Evolutionary conservation across 2,797 vertebrate genomes (phyloP), one percentile per base, ranked within the genome.

Genomic region (Sitta carolinensis): DNA sequence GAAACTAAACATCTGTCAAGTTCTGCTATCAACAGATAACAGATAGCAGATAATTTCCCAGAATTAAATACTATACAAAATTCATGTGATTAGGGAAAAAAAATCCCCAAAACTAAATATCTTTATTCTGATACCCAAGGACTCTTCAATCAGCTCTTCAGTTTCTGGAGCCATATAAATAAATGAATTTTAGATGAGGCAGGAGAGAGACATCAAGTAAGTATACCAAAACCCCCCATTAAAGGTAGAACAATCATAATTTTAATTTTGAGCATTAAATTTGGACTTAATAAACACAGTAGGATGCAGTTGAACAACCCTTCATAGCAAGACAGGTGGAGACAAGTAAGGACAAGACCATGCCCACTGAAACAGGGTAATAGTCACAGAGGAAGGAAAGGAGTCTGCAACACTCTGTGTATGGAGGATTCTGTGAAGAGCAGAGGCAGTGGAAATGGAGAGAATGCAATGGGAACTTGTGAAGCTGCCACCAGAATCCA

Each of bases 31-130:
- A 72, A n/a, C 12, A 63, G 36, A 36, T 36, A 36, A 36, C 36
- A 36, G 36, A 36, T 36, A 36, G 36, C 36, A 36, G 36, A 36
- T 36, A 36, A 18, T 36, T 84, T 22, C 14, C 2, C 32, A 52
- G 32, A 64, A 87, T 18, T 10, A 79, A 62, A 5, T 16, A 36
- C 1, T 23, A 20, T 18, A 67, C 6, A 81, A 72, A 88, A 87
- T 5, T n/a, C 15, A 5, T 9, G 2, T 18, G 9, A 61, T 34
- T 34, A 74, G 38, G 11, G 26, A 36, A 70, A 70, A 73, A 47
- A 58, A 67, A 13, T 0, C 1, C 3, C 16, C 22, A 57, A 58
- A 62, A 3, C 16, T 27, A 57, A 58, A 62, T 6, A 27, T 20
- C 4, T 4, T 74, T 79, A 30, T 66, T 83, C 25, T 76, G 7